Evolutionary conservation across 2,113 vertebrate genomes (phyloP), one percentile per base, ranked within the genome.

Genomic region (Neotoma lepida): DNA sequence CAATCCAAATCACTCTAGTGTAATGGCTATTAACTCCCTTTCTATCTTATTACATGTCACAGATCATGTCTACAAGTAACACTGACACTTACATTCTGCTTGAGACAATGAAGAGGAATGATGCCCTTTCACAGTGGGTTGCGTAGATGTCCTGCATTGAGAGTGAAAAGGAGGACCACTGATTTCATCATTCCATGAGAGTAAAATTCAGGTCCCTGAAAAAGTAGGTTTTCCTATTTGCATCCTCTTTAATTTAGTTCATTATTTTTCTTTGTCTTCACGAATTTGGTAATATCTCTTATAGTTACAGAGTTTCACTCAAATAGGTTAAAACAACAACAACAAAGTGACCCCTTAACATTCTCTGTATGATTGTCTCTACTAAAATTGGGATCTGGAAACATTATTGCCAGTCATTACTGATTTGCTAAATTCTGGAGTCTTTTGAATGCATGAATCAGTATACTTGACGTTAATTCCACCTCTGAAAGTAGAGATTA

Each of bases 301-400:
- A 90, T 6, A 76, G 58, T 76, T 68, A 90, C 1, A 82, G 18
- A 39, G 66, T 14, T 81, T 95, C 76, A 80, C 70, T 76, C 86
- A 54, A n/a, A 35, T 44, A 88, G 8, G 20, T 70, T 90, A 89
- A 86, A 91, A 92, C 63, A 77, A 82, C 26, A 91, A 35, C n/a
- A 70, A 33, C 49, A 49, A 88, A 84, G 87, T 4, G 24, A 89
- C 41, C 7, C 49, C 30, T 41, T 26, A 88, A 58, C 14, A 39
- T 35, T 77, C 66, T 90, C 4, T 54, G 12, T 46, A 89, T 73
- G 89, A 71, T 66, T 64, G 46, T n/a, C 78, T 89, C 39, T 44
- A 46, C 8, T 3, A 9, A 51, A 66, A 39, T 85, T 92, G 22
- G 41, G 46, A 66, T 8, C 4, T 90, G 12, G 14, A 88, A 30